Conservation (phyloP, 2,113 vertebrate genomes). For the Terrapene triunguis region DNA sequence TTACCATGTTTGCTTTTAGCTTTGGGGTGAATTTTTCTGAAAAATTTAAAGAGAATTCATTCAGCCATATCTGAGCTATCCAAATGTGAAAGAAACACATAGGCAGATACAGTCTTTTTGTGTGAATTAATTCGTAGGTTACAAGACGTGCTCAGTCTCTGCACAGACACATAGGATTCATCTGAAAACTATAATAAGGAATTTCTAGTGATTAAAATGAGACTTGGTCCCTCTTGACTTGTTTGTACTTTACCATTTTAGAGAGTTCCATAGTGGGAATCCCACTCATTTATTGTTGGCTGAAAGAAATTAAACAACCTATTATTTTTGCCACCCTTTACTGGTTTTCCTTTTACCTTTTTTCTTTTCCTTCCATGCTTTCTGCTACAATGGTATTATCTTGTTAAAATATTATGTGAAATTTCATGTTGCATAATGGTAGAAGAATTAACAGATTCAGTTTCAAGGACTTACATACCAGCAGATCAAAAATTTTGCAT, state of each 20-base stretch:
- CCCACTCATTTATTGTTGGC: rapidly evolving
- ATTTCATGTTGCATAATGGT: not conserved
- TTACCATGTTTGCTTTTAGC: not conserved
- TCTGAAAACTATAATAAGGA: constrained; percentile 31
- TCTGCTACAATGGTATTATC: not conserved
- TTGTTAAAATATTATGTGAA: not conserved
- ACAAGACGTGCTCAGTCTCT: not conserved
- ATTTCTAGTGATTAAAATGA: not conserved
- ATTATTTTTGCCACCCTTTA: not conserved
- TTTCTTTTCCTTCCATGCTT: not conserved
- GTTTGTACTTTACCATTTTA: rapidly evolving
- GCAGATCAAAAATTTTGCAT: not conserved
- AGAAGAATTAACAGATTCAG: not conserved
- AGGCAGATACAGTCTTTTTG: not conserved
- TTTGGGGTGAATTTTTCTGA: not conserved
- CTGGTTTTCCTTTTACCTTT: constrained; percentile 1
- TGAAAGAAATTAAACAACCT: not conserved
- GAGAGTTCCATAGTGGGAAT: not conserved
- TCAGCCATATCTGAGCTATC: not conserved
- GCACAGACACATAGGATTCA: not conserved
- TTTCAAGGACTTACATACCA: not conserved
- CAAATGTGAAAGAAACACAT: not conserved
- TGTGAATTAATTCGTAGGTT: constrained; percentile 10
- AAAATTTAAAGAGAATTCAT: not conserved
- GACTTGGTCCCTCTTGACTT: not conserved